phyloP scores from a whole-genome alignment of 2,888 invertebrate species.

The Elgonia sp. region DNA sequence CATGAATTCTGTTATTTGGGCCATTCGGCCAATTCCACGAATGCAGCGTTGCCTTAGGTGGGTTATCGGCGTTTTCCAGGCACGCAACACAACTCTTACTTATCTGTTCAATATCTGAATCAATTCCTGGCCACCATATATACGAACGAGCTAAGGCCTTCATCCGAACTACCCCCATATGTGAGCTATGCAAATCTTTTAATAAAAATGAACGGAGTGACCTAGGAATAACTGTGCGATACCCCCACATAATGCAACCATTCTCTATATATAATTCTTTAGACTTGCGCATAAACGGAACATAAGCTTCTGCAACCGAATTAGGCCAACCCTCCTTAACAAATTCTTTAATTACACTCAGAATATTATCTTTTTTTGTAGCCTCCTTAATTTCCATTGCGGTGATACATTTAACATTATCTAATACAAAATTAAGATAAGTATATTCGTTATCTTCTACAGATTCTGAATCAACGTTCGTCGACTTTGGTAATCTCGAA shows the following conservation, averaged over 20 bases:
- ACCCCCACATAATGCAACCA: slow-evolving; percentile 72
- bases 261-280: slow-evolving; percentile 38
- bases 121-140: slow-evolving; percentile 77
- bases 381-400: no score
- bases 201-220: slow-evolving; percentile 51
- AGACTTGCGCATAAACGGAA: no score
- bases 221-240: slow-evolving; percentile 43
- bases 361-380: no score
- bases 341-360: no score
- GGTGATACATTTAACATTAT: no score
- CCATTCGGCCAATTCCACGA: slow-evolving; percentile 76
- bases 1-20: slow-evolving; percentile 72
- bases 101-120: slow-evolving; percentile 73
- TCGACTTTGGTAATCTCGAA: no score
- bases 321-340: no score
- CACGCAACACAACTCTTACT: slow-evolving; percentile 71
- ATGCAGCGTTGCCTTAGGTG: slow-evolving; percentile 64
- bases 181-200: slow-evolving; percentile 67
- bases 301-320: no score
- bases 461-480: no score
- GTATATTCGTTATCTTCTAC: no score
- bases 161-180: slow-evolving; percentile 72
- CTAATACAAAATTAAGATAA: no score
- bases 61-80: slow-evolving; percentile 66
- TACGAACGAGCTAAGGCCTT: slow-evolving; percentile 74